These are phyloP conservation scores for Steatornis caripensis DNA, from an alignment of 2,113 vertebrate species.

Conservation along the genomic window DNA sequence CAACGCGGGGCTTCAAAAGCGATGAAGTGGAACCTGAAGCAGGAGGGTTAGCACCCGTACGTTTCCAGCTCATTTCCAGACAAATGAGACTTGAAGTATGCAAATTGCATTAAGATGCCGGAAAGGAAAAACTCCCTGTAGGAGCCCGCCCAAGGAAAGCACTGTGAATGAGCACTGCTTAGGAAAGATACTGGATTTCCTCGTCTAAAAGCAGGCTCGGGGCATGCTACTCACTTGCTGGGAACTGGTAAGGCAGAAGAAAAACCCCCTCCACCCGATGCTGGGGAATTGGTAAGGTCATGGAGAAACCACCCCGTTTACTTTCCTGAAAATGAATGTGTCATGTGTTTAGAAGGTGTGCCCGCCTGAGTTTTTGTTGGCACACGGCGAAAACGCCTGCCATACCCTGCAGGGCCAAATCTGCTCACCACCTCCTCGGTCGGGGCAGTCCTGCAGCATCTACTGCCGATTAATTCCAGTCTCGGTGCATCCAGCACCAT, in stretches of 20 bases:
- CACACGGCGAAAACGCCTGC: background rate
- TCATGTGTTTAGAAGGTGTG: background rate
- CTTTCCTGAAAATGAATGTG: background rate
- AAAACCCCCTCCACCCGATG: background rate
- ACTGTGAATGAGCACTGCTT: background rate
- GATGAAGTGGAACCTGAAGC: background rate
- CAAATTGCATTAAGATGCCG: background rate
- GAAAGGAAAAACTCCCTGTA: background rate
- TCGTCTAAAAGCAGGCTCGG: background rate
- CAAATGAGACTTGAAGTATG: slow-evolving; percentile 29
- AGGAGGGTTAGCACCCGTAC: background rate
- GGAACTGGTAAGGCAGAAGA: background rate
- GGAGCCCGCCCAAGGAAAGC: background rate
- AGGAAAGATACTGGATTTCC: background rate
- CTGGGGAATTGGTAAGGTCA: background rate
- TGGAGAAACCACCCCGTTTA: background rate
- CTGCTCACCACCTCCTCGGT: background rate
- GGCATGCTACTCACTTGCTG: background rate
- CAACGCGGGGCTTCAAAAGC: background rate
- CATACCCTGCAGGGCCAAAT: background rate
- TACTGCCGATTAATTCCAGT: rapidly evolving
- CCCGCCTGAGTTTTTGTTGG: background rate
- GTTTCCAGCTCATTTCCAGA: slow-evolving; percentile 39
- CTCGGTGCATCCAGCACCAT: rapidly evolving
- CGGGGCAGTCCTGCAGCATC: background rate